phyloP scores from a whole-genome alignment of 2,888 invertebrate genomes.

The Anagyrus pseudococci region DNA sequence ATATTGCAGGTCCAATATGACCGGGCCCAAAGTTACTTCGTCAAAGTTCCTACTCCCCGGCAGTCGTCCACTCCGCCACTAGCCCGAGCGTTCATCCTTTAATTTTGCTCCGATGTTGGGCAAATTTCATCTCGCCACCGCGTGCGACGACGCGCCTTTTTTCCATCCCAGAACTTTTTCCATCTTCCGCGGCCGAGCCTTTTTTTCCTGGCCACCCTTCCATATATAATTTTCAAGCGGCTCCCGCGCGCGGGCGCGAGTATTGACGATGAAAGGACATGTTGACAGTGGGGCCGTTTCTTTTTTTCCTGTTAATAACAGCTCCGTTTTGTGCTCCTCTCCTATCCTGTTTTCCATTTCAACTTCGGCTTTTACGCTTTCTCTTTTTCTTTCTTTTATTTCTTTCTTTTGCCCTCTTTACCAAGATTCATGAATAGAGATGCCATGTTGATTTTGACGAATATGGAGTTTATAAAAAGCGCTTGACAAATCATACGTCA shows the following conservation, averaged over 20 bases:
- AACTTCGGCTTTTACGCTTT: too few relatives aligned
- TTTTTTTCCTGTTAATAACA: background rate
- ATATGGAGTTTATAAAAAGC: too few relatives aligned
- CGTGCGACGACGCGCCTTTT: slow-evolving; percentile 6
- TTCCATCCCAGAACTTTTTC: slow-evolving; percentile 24
- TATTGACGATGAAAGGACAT: background rate
- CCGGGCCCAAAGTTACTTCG: slow-evolving; percentile 15
- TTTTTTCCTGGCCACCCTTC: background rate
- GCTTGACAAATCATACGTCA: too few relatives aligned
- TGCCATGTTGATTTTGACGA: too few relatives aligned
- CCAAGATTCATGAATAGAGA: too few relatives aligned
- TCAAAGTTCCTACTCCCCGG: slow-evolving; percentile 14
- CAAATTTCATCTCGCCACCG: slow-evolving; percentile 28
- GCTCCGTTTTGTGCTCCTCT: background rate
- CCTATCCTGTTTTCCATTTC: too few relatives aligned
- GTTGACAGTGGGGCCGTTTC: background rate
- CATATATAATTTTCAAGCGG: background rate
- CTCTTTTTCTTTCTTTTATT: too few relatives aligned
- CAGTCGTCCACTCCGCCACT: background rate
- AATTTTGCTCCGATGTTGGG: slow-evolving; percentile 8
- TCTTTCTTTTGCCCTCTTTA: too few relatives aligned
- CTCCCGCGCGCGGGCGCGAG: background rate
- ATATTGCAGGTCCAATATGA: background rate
- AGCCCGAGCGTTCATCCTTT: background rate
- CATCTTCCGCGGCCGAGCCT: slow-evolving; percentile 13